phyloP scores from a whole-genome alignment of 2,888 invertebrate genomes.

The Sussaba pulchella region DNA sequence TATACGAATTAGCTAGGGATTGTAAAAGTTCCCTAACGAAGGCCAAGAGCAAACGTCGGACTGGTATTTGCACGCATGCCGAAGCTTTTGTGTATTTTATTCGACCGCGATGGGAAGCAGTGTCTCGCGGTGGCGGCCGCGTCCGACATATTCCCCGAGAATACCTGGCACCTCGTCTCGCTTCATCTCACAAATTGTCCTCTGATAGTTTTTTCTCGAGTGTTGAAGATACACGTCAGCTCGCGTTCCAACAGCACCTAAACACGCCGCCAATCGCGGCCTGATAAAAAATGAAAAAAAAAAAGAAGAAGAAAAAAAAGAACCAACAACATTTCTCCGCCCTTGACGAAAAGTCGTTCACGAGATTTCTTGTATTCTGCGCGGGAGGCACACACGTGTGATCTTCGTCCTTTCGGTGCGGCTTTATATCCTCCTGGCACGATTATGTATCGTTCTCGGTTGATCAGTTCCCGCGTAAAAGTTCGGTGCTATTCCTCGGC shows the following conservation, averaged over 20 bases:
- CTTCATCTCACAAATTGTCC: conserved; percentile 79
- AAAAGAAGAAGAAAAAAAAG: too few species aligned
- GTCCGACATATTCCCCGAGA: conserved; percentile 53
- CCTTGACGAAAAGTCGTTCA: conserved; percentile 34
- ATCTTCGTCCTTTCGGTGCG: conserved; percentile 38
- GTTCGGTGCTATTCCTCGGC: background rate
- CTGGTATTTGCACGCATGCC: conserved; percentile 70
- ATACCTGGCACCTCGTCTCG: conserved; percentile 75
- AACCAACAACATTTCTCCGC: conserved; percentile 33
- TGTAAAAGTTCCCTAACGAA: conserved; percentile 70
- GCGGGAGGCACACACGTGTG: conserved; percentile 66
- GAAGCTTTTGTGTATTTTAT: conserved; percentile 31
- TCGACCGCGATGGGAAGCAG: conserved; percentile 20
- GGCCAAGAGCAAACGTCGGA: conserved; percentile 47
- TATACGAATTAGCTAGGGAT: conserved; percentile 73
- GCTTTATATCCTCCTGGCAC: background rate
- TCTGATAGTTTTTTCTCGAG: conserved; percentile 75
- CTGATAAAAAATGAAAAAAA: too few species aligned
- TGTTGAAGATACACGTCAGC: conserved; percentile 68
- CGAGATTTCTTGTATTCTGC: conserved; percentile 55
- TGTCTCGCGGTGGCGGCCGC: conserved; percentile 1
- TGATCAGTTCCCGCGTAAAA: background rate
- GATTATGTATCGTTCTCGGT: background rate
- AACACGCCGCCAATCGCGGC: conserved; percentile 72
- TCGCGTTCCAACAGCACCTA: conserved; percentile 80